Evolutionary conservation across 2,113 vertebrate genomes (phyloP), one percentile per base, ranked within the genome.

Genomic region (Ctenomys sociabilis): DNA sequence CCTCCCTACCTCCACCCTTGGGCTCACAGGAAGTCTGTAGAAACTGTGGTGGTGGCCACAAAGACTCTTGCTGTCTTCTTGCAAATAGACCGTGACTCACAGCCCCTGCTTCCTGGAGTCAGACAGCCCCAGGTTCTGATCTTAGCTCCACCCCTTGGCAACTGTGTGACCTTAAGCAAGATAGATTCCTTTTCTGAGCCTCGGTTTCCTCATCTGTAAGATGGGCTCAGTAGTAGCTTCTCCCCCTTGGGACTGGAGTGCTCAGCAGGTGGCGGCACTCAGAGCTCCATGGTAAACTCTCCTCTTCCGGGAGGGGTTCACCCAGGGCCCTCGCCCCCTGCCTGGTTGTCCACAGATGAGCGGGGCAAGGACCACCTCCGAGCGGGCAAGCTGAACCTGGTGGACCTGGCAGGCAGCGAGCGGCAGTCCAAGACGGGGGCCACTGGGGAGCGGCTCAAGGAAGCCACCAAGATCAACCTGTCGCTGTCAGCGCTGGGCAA

Each of bases 381-480:
- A 5, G 99, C 99, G 0, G 99, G 99, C 14, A 99, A 99, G 93
- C 99, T 99, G 78, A 99, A 99, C 97, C 98, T 99, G 8, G 99
- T 99, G 49, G 99, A 99, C 97, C 98, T 99, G 96, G 99, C 99
- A 0, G 99, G 99, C 85, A 99, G 99, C 0, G 99, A 99, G 97
- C 99, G 99, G 32, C 99, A 99, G 97, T 99, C 99, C 35, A 99
- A 99, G 98, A 99, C 99, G 0, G 99, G 99, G 0, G 99, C 99
- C 28, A 99, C 98, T 0, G 99, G 99, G 0, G 99, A 99, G 88
- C 98, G 98, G 2, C 99, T 99, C 84, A 99, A 98, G 3, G 99
- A 99, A 86, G 99, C 99, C 98, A 99, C 99, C 83, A 99, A 99
- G 98, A 99, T 99, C 98, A 99, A 99, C 98, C 98, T 99, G 37